Base-by-base conservation (phyloP, 2,797 vertebrate species). In the Brachymystax lenok region DNA sequence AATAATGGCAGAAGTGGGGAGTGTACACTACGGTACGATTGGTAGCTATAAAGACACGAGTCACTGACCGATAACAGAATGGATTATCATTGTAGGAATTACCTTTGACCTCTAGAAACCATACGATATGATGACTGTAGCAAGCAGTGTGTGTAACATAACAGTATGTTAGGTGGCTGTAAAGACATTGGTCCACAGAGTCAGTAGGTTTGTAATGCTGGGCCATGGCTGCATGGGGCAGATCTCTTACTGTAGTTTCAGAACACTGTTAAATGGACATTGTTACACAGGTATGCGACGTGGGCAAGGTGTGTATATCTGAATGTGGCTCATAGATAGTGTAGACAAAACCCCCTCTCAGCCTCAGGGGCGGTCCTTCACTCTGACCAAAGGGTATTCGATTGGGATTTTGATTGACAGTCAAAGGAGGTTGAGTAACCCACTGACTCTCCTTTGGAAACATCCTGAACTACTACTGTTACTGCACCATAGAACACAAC, bases 381-480 rank as follows among this genome's bases (percentile, higher is more conserved):
- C 59, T 63, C 1, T 63, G 40, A 46, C 40, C 40, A 40, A 83
- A 80, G 72, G 82, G 78, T 76, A 81, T 83, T 68, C 77, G 77
- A 88, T 85, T 75, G 84, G 46, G 16, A 76, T 59, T 69, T 73
- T 40, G 59, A 59, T 52, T 51, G 24, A 21, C 13, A 14, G 19
- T 70, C 83, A 84, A 74, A 61, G 67, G 64, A 82, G 76, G 69
- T 46, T 81, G 35, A 87, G 69, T 79, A 46, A 80, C 40, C 40
- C 40, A 46, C 54, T 27, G 19, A 7, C 59, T 63, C 21, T 63
- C 21, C 2, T 10, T 24, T 17, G 16, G 54, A 56, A 16, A 56
- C 54, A 56, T 7, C 8, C 40, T 40, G 40, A 8, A 10, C 40
- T 40, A 40, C 40, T 40, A 40, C 40, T 40, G 40, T 10, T 40